Percentiles rank a stretch among this genome's conserved stretches.
phyloP scores from a whole-genome alignment of 2,888 invertebrate species.

The Ornithoptera alexandrae region DNA sequence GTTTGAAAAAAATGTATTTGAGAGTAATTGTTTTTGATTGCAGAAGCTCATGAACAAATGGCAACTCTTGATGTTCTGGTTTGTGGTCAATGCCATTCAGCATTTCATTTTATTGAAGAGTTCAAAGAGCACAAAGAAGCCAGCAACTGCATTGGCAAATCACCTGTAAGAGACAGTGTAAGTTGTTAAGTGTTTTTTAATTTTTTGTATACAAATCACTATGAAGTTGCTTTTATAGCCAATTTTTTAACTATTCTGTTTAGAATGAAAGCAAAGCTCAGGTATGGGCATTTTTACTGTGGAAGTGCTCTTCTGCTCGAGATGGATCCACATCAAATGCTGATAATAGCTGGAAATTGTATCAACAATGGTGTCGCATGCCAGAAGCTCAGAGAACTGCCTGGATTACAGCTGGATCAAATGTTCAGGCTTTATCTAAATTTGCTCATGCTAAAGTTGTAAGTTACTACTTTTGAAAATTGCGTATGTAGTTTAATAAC shows the following conservation, averaged over 20 bases:
- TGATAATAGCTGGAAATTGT: conserved; percentile 87
- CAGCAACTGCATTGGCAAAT: conserved; percentile 81
- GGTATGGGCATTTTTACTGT: conserved; percentile 91
- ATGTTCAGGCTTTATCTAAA: conserved; percentile 85
- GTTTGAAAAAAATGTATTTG: background rate
- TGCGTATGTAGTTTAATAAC: no score
- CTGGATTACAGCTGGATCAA: conserved; percentile 90
- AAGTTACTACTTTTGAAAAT: conserved; percentile 48
- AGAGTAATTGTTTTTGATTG: conserved; percentile 23
- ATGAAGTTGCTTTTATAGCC: conserved; percentile 1
- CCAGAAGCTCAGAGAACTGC: conserved; percentile 85
- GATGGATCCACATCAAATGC: conserved; percentile 74
- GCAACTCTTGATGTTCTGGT: conserved; percentile 88
- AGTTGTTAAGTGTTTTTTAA: conserved; percentile 46
- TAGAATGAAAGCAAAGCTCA: conserved; percentile 89
- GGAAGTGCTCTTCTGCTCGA: conserved; percentile 82
- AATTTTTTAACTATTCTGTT: conserved; percentile 28
- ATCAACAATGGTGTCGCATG: conserved; percentile 91
- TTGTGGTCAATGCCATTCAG: conserved; percentile 90
- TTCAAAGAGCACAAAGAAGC: conserved; percentile 86
- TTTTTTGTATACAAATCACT: background rate
- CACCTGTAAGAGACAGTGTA: conserved; percentile 84
- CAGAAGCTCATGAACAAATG: conserved; percentile 88
- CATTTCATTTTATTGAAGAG: conserved; percentile 89
- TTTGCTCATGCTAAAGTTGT: conserved; percentile 84